A percentile compares a stretch with the other conserved stretches of the same genome.
Conservation (phyloP, 2,888 invertebrate genomes). For the Clistopyga incitator region DNA sequence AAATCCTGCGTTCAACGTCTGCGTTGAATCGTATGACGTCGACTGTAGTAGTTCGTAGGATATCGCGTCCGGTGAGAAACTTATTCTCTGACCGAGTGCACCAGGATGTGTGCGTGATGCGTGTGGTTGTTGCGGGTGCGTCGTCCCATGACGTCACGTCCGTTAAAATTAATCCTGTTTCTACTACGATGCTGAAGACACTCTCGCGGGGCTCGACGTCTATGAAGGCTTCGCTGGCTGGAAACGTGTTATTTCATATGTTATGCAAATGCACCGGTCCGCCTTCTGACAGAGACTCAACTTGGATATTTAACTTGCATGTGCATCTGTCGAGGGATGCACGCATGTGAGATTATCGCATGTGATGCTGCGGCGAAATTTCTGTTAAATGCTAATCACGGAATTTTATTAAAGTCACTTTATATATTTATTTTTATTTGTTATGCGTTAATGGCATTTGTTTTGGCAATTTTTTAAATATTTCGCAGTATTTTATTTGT, state of each 20-base stretch:
- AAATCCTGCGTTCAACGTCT: constrained; percentile 3
- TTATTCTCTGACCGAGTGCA: constrained; percentile 16
- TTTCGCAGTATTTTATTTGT: no score
- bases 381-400: no score
- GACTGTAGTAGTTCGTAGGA: background rate
- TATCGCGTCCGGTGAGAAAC: constrained; percentile 48
- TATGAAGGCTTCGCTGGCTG: constrained; percentile 14
- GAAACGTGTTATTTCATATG: constrained; percentile 48
- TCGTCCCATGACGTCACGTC: constrained; percentile 60
- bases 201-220: background rate
- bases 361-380: background rate
- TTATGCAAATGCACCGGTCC: constrained; percentile 49
- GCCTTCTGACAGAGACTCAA: background rate
- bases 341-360: background rate
- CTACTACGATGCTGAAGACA: background rate
- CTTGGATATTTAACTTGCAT: background rate
- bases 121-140: constrained; percentile 38
- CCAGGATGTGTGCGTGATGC: constrained; percentile 14
- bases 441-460: no score
- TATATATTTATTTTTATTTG: no score
- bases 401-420: no score
- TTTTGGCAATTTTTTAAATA: no score
- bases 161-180: constrained; percentile 44
- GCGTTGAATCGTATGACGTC: background rate
- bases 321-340: background rate